phyloP scores from a whole-genome alignment of 2,888 invertebrate genomes.

The Pollenia amentaria region DNA sequence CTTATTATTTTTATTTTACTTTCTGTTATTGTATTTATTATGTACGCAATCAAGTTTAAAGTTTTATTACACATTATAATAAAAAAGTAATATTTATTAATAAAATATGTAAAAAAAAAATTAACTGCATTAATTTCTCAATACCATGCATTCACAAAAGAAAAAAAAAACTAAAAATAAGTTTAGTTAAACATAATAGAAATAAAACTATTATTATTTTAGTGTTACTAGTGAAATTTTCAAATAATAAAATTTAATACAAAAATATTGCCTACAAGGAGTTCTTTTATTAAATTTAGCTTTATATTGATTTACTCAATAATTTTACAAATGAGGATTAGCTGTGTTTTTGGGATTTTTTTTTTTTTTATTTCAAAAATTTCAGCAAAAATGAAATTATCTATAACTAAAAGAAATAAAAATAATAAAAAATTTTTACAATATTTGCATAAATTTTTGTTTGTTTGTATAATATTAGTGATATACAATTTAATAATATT shows the following conservation, averaged over 20 bases:
- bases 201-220: constrained; percentile 22
- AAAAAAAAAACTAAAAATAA: constrained; percentile 5
- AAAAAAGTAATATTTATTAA: constrained; percentile 29
- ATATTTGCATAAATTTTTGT: constrained; percentile 54
- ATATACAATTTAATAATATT: constrained; percentile 62
- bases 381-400: constrained; percentile 69
- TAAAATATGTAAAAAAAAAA: constrained; percentile 12
- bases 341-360: constrained; percentile 9
- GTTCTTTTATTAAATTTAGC: constrained; percentile 20
- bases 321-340: constrained; percentile 32
- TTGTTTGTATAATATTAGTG: constrained; percentile 52
- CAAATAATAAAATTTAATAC: constrained; percentile 36
- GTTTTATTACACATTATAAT: constrained; percentile 35
- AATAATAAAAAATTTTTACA: constrained; percentile 50
- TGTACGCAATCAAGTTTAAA: constrained; percentile 62
- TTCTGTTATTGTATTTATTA: constrained; percentile 24
- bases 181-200: neutral
- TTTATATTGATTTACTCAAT: constrained; percentile 32
- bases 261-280: constrained; percentile 61
- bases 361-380: constrained; percentile 41
- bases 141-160: constrained; percentile 15
- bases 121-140: constrained; percentile 34
- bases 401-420: constrained; percentile 41
- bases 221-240: constrained; percentile 6
- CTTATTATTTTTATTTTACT: constrained; percentile 24